Evolutionary conservation across 2,888 invertebrate species (phyloP), one percentile per base, ranked within the genome.

Genomic region (Diachrysia chrysitis): DNA sequence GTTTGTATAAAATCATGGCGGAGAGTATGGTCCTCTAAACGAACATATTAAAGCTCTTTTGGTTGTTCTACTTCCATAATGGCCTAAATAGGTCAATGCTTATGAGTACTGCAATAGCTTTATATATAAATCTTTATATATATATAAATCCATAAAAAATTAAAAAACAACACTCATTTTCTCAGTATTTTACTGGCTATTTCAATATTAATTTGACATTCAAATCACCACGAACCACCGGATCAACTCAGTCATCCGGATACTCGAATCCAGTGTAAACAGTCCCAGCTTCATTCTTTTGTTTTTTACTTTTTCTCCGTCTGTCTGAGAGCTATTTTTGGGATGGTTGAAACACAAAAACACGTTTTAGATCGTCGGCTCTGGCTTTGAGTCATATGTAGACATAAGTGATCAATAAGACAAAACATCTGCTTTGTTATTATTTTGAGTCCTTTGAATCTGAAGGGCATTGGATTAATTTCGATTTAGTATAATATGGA

Each of bases 221-320:
- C 21, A 74, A 58, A 23, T 58, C 58, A 74, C 42, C 29, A 42
- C 53, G 58, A 62, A 78, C 29, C 37, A 42, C 59, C 32, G 21
- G 55, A 37, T 23, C 42, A 9, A 56, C 54, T 55, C 25, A 61
- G 21, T 32, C 59, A 42, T 78, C 74, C 61, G 61, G 75, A 64
- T 69, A 69, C 69, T 56, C 46, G 53, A 69, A 59, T 78, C 75
- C 75, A 78, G 54, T 64, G 58, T 59, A 89, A 90, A 90, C 83
- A 89, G 74, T 79, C 84, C 83, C 79, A 42, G 6, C 42, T 85
- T 81, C 79, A 59, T 42, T 58, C 56, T 75, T 81, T 76, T 89
- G 85, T 87, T 83, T 86, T 86, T 79, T 77, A 76, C 83, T 87
- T 87, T 87, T 87, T 87, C 85, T 84, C 73, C 79, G 85, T 83